Evolutionary conservation across 1,140 invertebrate species (phyloP), one percentile per base, ranked within the genome.

Genomic region (Drosophila sulfurigaster): DNA sequence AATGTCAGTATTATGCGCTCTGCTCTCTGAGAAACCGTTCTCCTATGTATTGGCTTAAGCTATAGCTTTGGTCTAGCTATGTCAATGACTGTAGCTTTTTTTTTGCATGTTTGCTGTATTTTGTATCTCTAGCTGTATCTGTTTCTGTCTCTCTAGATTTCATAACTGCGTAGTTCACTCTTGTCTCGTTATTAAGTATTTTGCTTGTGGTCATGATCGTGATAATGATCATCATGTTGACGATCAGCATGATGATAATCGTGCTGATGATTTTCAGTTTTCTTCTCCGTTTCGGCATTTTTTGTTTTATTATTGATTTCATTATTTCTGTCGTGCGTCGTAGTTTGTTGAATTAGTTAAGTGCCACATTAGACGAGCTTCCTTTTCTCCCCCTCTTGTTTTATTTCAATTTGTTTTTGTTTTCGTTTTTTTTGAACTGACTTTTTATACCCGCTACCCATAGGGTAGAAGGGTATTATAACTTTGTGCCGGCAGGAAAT

Each of bases 261-360:
- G 45, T 45, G 43, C 54, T 72, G 67, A 68, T 78, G 71, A 86
- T 71, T 77, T 78, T 79, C 72, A 86, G 66, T 81, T 83, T 77
- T 85, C 80, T 77, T 72, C 49, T 66, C 65, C 70, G 58, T 79
- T 72, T 80, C 76, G 66, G 64, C 43, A 20, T 2, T 65, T 64
- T 78, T 43, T 59, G 46, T 51, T 63, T 46, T 57, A 59, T 69
- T 86, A 86, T 86, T 82, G 82, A 86, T 86, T 86, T 86, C 68
- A 86, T 65, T 52, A 38, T 52, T 68, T 75, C 80, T 56, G 63
- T 60, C 49, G 67, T 58, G 45, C 83, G 79, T 71, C 82, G 83
- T 80, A 87, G 82, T 80, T 89, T 87, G 83, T 87, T 87, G 83
- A 83, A 80, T 87, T 88, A 88, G 83, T 80, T 87, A 87, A 88